Evolutionary conservation across 2,888 invertebrate species (phyloP), one percentile per base, ranked within the genome.

Genomic region (Glomeris marginata): DNA sequence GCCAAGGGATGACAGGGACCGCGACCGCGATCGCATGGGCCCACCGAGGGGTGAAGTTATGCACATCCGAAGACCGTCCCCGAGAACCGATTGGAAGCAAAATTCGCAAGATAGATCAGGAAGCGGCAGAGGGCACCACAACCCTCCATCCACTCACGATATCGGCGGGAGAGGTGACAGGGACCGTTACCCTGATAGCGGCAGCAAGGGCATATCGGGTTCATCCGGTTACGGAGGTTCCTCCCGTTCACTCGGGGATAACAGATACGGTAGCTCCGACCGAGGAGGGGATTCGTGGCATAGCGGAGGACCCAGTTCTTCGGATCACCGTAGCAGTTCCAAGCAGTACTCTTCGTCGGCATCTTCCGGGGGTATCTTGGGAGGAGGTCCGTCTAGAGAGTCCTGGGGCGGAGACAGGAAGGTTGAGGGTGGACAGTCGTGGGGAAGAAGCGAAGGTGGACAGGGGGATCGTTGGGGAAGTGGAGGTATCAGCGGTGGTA

Each of bases 391-490:
- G 13, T 28, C 45, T 11, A 16, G 46, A 22, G 45, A 50, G 2
- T 45, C 28, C 3, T 50, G 50, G 50, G 43, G 41, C 2, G 42
- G 42, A 16, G 50, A 40, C 16, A 11, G 50, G 5, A 50, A 50
- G 28, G 45, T 50, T 16, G 50, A 50, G n/a, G 35, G 43, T 18
- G 50, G 50, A 3, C 50, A 50, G 41, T 41, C 45, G 16, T 49
- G 49, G 49, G 44, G 44, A 2, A 33, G 49, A n/a, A 35, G n/a
- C 15, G 41, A 50, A 2, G 40, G 45, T 13, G 5, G 16, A 15
- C 47, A 47, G 35, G 22, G 45, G 2, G 51, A 52, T n/a, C 33
- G 51, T n/a, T 54, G 54, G 54, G 52, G 48, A 2, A 43, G 51
- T 6, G 41, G 48, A 22, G 21, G 34, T 15, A 33, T 45, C 34